A percentile compares a stretch with the other conserved stretches of the same genome.
These are phyloP conservation scores for Aurelia sp. DNA, from an alignment of 30 jellyfish, hydroid and myxozoan species.

Conservation along the genomic window DNA sequence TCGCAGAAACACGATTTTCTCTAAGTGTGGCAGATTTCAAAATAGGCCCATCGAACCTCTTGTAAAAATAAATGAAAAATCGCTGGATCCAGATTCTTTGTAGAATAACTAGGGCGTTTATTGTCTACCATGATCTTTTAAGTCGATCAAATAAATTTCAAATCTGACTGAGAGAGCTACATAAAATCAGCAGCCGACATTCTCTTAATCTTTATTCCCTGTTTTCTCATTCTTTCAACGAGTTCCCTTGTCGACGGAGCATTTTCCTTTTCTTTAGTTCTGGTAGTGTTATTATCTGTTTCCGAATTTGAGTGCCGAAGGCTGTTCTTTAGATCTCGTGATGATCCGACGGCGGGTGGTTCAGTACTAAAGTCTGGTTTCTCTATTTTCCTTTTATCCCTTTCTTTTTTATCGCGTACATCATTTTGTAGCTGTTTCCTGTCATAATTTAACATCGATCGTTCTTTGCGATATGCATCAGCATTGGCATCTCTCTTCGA, in stretches of 20 bases:
- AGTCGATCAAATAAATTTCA: too few relatives aligned
- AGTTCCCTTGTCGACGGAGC: slow-evolving; percentile 48
- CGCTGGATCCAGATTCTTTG: too few relatives aligned
- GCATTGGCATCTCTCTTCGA: neutral
- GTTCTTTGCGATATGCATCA: neutral
- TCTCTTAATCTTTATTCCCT: slow-evolving; percentile 48
- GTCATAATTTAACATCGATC: neutral
- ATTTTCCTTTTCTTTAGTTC: slow-evolving; percentile 1
- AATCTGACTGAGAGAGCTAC: neutral
- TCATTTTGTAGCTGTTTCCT: neutral
- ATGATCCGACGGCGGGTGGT: neutral
- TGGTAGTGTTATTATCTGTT: neutral
- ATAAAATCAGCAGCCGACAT: slow-evolving; percentile 79
- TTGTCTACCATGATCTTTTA: too few relatives aligned
- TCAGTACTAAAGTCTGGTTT: neutral
- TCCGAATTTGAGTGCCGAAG: neutral
- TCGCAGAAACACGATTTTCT: too few relatives aligned
- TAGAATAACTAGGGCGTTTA: too few relatives aligned
- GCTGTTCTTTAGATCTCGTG: neutral
- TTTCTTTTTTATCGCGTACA: neutral
- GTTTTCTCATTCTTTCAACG: slow-evolving; percentile 53
- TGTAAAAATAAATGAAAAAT: too few relatives aligned
- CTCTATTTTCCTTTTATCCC: neutral
- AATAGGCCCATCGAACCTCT: too few relatives aligned
- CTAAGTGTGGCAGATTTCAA: too few relatives aligned